Evolutionary conservation across 2,113 vertebrate species (phyloP), one percentile per base, ranked within the genome.

Genomic region (Tretioscincus oriximinensis): DNA sequence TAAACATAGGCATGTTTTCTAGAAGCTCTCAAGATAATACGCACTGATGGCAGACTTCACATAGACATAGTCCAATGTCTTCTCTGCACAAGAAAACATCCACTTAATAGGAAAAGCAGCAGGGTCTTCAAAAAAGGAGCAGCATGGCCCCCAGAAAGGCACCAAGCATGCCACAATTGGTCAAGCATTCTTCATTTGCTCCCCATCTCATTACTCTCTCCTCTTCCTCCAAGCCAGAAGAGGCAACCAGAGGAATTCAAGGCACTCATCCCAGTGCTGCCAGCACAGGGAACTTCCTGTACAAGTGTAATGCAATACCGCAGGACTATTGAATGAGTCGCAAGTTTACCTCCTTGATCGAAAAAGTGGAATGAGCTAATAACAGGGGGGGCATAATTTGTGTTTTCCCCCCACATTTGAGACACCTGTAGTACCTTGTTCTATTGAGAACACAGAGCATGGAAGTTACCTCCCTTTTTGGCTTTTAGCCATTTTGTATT

Each of bases 201-300:
- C 81, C 87, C 81, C 81, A 69, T 76, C 11, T 64, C 28, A 8
- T 41, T 41, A 61, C 54, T n/a, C n/a, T n/a, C n/a, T 51, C 20
- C 24, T 45, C 58, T 68, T 64, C n/a, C 45, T 73, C 64, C 29
- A 29, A 60, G 66, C 69, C 80, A 73, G 71, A 69, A 76, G 54
- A 81, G 73, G 82, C 29, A 80, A 77, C 88, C 85, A 83, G 81
- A 88, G 68, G 79, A 63, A 84, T 88, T 87, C 85, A 92, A 93
- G 92, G 91, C 91, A 92, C 90, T 90, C 89, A 84, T 86, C 70
- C 87, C 83, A 87, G 87, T 88, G 85, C 85, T 91, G 81, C 69
- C 81, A 87, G 90, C 84, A 82, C 78, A 72, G 81, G 76, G 76
- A 90, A 80, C 24, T 2, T 73, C 71, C 73, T 79, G 73, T 81